Evolutionary conservation across 92 coral and sea anemone genomes (phyloP), one percentile per base, ranked within the genome.

Genomic region (Porites divaricata): DNA sequence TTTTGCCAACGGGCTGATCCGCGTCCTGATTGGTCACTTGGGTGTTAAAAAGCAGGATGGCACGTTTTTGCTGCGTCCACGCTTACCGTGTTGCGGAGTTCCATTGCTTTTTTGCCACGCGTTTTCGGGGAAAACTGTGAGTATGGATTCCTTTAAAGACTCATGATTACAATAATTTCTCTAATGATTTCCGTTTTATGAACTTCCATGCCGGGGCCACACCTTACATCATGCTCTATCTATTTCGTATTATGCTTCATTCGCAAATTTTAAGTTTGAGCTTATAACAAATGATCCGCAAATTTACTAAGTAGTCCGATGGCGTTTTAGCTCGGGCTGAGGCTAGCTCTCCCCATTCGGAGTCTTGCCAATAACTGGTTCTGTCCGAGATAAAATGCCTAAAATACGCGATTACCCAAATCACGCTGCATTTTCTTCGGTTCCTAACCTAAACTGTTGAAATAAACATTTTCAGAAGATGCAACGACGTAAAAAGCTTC

Each of bases 401-500:
- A 6, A 35, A 35, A 35, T 3, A 35, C 45, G 45, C 45, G n/a
- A 35, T 35, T 35, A 35, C 45, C 45, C 45, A 35, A 35, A 35
- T 35, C 7, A 35, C 45, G 45, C 45, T 35, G 45, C 45, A 35
- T 35, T 35, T 6, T 35, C 45, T 35, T 35, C 45, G 45, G 45
- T 35, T 5, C 45, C 45, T 35, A 35, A 35, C 45, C 45, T 35
- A 35, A 35, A 35, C 45, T 35, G 45, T 35, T 35, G 45, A 35
- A 35, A 5, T 35, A 35, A 35, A 35, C 45, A 35, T 35, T 35
- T 35, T 35, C 45, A 72, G 9, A 17, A 17, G 22, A 91, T 91
- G 94, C 94, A 91, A 61, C 80, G 76, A 75, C 76, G 94, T 2
- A 82, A 82, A 24, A 82, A 73, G 73, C 94, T 91, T 49, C 95